Evolutionary conservation across 2,797 vertebrate genomes (phyloP), one percentile per base, ranked within the genome.

Genomic region (Lacerta viridis): DNA sequence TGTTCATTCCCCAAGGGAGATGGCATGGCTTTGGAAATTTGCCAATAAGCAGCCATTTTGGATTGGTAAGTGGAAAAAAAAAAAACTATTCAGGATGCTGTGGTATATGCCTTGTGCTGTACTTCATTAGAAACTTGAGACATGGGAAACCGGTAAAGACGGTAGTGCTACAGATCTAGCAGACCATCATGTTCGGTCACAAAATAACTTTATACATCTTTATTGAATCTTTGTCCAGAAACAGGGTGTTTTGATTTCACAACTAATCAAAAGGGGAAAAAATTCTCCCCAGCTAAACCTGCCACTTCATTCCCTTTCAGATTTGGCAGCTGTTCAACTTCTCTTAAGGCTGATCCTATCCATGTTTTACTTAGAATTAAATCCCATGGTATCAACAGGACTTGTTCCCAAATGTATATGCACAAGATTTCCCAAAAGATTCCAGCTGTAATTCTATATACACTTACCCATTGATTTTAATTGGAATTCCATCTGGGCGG

Each of bases 21-120:
- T 95, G 94, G 76, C 59, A 68, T 97, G 95, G 95, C 83, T 97
- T 20, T 97, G 95, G 94, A 97, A 90, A 74, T 97, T 97, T 93
- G 94, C 94, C 66, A 93, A 95, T 71, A 97, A 95, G 95, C 95
- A 95, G 85, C 92, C 95, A 0, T 97, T 98, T 92, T 96, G 95
- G 96, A 97, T 97, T 36, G 96, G 97, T 98, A 95, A 96, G 86
- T 41, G 82, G 41, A 69, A 72, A 33, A 10, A 46, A 82, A 55
- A 69, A 18, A 39, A 43, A 1, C 33, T 39, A 69, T 83, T 61
- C n/a, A 23, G 33, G 15, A 20, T 69, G n/a, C n/a, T 1, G 87
- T 78, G 87, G 68, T 75, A 84, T 50, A 85, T 64, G 36, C 80
- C 29, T 71, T 61, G 23, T 9, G 78, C 7, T 41, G 0, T 0